Evolutionary conservation across 37 sponge, comb jelly and placozoan species (phyloP), one percentile per base, ranked within the genome.

Genomic region (Amphimedon queenslandica): DNA sequence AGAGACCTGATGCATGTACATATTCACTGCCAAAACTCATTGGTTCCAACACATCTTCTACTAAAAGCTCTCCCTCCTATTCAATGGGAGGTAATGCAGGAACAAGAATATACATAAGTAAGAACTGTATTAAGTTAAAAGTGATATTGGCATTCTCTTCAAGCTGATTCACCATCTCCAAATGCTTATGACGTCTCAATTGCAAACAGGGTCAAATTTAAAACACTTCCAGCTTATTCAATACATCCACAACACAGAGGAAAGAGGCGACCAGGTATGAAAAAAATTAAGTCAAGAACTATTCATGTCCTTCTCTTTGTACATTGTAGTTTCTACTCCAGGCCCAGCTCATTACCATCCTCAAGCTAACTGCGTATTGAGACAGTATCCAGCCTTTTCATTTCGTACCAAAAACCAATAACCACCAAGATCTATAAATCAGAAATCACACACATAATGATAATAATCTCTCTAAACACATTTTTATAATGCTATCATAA

Each of bases 271-370:
- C 29, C 71, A 67, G 71, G 71, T n/a, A n/a, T n/a, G n/a, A n/a
- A n/a, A n/a, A n/a, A n/a, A n/a, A n/a, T n/a, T n/a, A n/a, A n/a
- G n/a, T n/a, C n/a, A n/a, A n/a, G n/a, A n/a, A n/a, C n/a, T n/a
- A n/a, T n/a, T n/a, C n/a, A n/a, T n/a, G n/a, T n/a, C n/a, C n/a
- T n/a, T n/a, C n/a, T n/a, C n/a, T n/a, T n/a, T n/a, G n/a, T n/a
- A n/a, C n/a, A 18, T 27, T 53, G 10, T 69, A 86, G 86, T 20
- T 28, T 20, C 29, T 28, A 70, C 76, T 27, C 87, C 87, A 40
- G 87, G 87, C 16, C 87, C 87, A 32, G 87, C 87, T 5, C 81
- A 80, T 60, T 87, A 87, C 68, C 61, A 71, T 23, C 87, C 87
- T 20, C 67, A 73, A 64, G 31, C 79, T 70, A 37, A 37, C 40